Evolutionary conservation across 2,888 invertebrate species (phyloP).

Genomic region (Macaria notata): DNA sequence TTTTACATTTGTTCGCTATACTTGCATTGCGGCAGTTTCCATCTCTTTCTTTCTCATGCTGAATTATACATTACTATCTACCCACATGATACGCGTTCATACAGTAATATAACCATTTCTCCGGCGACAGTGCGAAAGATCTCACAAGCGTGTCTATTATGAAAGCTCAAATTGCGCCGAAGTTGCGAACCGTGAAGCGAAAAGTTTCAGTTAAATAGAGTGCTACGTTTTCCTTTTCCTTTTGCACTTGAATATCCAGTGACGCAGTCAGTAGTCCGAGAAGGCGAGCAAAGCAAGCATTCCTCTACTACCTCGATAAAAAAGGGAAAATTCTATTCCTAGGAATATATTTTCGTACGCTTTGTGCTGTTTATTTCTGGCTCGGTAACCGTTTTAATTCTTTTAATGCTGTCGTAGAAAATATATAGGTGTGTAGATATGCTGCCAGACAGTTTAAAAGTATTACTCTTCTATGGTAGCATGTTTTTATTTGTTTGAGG

Average conservation of each 20-base stretch:
- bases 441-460: too few species aligned
- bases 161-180: slow-evolving; percentile 59
- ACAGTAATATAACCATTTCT: background rate
- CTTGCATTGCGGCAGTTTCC: too few species aligned
- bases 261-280: slow-evolving; percentile 11
- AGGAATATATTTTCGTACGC: background rate
- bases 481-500: too few species aligned
- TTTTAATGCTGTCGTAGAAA: too few species aligned
- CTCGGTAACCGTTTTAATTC: too few species aligned
- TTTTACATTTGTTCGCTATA: too few species aligned
- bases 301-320: background rate
- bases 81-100: slow-evolving; percentile 1
- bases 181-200: slow-evolving; percentile 56
- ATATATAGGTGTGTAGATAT: too few species aligned
- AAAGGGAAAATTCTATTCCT: background rate
- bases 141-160: slow-evolving; percentile 47
- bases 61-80: too few species aligned
- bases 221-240: slow-evolving; percentile 41
- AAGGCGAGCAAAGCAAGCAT: slow-evolving; percentile 3
- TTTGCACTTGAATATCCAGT: slow-evolving; percentile 24
- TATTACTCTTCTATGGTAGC: too few species aligned
- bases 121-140: slow-evolving; percentile 11
- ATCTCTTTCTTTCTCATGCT: too few species aligned
- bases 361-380: background rate
- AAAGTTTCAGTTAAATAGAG: slow-evolving; percentile 54